Evolutionary conservation across 2,888 invertebrate species (phyloP), one percentile per base, ranked within the genome.

Genomic region (Drosophila affinis): DNA sequence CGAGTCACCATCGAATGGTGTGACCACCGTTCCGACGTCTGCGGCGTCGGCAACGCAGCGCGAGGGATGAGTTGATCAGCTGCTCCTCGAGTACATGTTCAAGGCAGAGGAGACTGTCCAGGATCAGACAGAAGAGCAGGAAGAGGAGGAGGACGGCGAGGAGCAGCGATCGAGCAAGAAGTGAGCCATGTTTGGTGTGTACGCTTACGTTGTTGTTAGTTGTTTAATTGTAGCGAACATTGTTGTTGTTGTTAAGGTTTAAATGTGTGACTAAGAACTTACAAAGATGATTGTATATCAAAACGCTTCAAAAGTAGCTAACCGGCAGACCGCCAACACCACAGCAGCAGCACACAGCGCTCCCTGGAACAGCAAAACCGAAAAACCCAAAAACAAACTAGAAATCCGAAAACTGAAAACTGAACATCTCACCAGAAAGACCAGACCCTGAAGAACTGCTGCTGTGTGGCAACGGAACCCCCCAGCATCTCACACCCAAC

Each of bases 11-110:
- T 76, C 83, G 63, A 76, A 85, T 77, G 82, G 79, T 48, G 76
- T 73, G 49, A 65, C 57, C 9, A 59, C 69, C 39, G 64, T 64
- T 21, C 67, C 72, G 21, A 61, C 71, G 12, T 65, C 78, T 24
- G 56, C 61, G 39, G 54, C 69, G 21, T 46, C 61, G 18, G 49
- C 73, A 24, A 34, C 75, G 18, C 85, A 85, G 39, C 88, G 82
- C 67, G 91, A 90, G 60, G 90, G 90, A 89, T 90, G 90, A 90
- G 91, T 88, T 72, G 83, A 87, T 75, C 81, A 85, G 77, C 70
- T 89, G 77, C 80, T 91, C 75, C 83, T 89, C 71, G 90, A 89
- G 81, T 84, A 84, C 62, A 87, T 87, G 83, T 89, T 90, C 76
- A 89, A 91, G 72, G 18, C 29, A 46, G 87, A 87, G 76, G 88